Conservation (phyloP, 2,113 vertebrate genomes). For the Neotragus pygmaeus region DNA sequence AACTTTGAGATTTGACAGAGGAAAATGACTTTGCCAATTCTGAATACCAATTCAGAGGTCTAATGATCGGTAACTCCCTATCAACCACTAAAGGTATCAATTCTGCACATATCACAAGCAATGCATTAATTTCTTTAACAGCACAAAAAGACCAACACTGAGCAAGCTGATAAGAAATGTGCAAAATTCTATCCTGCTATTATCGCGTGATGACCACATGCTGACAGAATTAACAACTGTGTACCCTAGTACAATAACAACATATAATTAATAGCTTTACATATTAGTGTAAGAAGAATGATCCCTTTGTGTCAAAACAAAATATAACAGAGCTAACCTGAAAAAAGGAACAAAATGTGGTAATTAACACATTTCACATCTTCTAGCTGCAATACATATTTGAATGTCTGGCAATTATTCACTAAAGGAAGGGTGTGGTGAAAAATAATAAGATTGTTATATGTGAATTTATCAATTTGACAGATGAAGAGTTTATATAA, state of each 20-base stretch:
- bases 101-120: not conserved
- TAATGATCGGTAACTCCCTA: not conserved
- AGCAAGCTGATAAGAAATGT: not conserved
- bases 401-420: not conserved
- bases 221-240: not conserved
- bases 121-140: not conserved
- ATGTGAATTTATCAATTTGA: conserved; percentile 23
- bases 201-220: not conserved
- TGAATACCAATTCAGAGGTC: not conserved
- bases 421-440: not conserved
- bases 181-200: not conserved
- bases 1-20: not conserved
- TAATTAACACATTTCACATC: not conserved
- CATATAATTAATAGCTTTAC: not conserved
- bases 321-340: not conserved
- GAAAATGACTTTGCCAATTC: not conserved
- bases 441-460: not conserved
- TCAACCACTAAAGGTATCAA: not conserved
- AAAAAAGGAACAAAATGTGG: not conserved
- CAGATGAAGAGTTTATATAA: not conserved
- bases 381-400: not conserved
- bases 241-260: not conserved
- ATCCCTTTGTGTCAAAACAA: not conserved
- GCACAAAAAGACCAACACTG: not conserved
- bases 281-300: not conserved